Evolutionary conservation across 92 coral and sea anemone species (phyloP).

Genomic region (Zoanthus sansibaricus): DNA sequence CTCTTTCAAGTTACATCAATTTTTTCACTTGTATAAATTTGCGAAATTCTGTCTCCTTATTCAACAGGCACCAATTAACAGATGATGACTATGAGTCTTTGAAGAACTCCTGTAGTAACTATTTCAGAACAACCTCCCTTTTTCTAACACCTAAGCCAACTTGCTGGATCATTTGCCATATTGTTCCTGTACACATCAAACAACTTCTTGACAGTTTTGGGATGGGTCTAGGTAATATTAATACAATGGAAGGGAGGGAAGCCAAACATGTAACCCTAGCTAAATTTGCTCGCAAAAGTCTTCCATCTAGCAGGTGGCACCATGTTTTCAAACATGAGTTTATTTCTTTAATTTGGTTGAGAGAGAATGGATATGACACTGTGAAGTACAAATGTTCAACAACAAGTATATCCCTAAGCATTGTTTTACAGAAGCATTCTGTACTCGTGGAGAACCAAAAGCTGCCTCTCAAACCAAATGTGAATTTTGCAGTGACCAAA

Average conservation of each 20-base stretch:
- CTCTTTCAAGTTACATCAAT: conserved; percentile 53
- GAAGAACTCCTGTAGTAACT: not conserved
- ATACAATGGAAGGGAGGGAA: conserved; percentile 28
- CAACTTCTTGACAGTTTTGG: conserved; percentile 28
- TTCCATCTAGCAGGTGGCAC: not conserved
- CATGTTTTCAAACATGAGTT: conserved; percentile 28
- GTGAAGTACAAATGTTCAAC: conserved; percentile 1
- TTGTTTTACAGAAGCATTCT: conserved; percentile 23
- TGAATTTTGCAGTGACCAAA: conserved; percentile 11
- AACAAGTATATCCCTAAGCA: not conserved
- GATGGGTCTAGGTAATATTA: conserved; percentile 23
- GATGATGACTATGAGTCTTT: not conserved
- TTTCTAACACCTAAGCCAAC: conserved; percentile 18
- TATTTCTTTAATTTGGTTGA: conserved; percentile 31
- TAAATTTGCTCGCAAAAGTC: conserved; percentile 5
- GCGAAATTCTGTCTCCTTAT: conserved; percentile 56
- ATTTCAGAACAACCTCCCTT: not conserved
- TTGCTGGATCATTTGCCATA: conserved; percentile 27
- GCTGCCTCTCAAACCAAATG: not conserved
- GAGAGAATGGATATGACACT: conserved; percentile 33
- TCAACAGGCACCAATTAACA: conserved; percentile 51
- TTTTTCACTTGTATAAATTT: conserved; percentile 51
- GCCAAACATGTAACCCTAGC: conserved; percentile 19
- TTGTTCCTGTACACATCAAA: conserved; percentile 24
- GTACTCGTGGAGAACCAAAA: conserved; percentile 31